Base-by-base conservation (phyloP, 2,888 invertebrate species). In the Eucera pruinosa region DNA sequence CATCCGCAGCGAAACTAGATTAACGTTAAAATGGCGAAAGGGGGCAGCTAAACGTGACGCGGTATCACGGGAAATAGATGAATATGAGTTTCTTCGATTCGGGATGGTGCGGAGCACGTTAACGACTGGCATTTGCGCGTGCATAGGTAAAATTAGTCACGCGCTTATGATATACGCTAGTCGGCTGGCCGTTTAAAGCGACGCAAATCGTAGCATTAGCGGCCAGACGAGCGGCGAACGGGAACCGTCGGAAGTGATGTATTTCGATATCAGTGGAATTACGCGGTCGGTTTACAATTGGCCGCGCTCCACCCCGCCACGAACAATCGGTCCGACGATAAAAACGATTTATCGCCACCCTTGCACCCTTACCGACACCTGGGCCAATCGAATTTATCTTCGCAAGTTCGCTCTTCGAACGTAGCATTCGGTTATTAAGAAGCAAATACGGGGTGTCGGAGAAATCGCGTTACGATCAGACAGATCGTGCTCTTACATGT, bases 231-330 rank as follows among this genome's bases (percentile, higher is more conserved):
- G 50, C 50, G 45, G 33, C 61, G 52, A 76, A 72, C 62, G 66
- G 61, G 41, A 39, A 45, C 20, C 73, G 57, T 72, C 72, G 58
- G 52, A 60, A 57, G 62, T 52, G 76, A 67, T 62, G 73, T 50
- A 72, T 65, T 71, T 45, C 75, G 64, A 75, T 75, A 71, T 71
- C 75, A 54, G 33, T 43, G 73, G 67, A 67, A 77, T 77, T 77
- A 58, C 67, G 73, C 73, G 76, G 61, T 45, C 25, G 25, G 57
- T 23, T 62, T 52, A 30, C 67, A 58, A 73, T 73, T 72, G 67
- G 45, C 25, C 66, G 9, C 54, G 27, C 11, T 45, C 15, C 50
- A n/a, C 20, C 6, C 36, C 39, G 25, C 30, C 45, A 4, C 30
- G 25, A 62, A 77, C 61, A 52, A 72, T 57, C 65, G 54, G 52